Evolutionary conservation across 2,888 invertebrate genomes (phyloP), one percentile per base, ranked within the genome.

Genomic region (Meiosimyza platycephala): DNA sequence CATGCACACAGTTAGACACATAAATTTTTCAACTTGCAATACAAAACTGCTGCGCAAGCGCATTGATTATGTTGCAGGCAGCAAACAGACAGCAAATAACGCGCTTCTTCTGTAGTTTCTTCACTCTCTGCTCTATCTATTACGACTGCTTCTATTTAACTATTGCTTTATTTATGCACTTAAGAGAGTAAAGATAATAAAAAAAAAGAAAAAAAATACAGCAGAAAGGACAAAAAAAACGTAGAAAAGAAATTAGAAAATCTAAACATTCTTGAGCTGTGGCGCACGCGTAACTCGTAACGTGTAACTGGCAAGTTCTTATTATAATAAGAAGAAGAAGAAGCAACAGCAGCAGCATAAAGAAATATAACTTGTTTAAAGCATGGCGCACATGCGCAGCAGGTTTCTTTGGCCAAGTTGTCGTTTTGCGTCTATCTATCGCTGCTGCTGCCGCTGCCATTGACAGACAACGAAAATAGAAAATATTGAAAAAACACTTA

Each of bases 11-110:
- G 9, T 28, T 28, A 40, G 40, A 40, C 40, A 40, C 40, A 40
- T 40, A 40, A 40, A 40, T 40, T 55, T 66, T 40, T 1, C 40
- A 40, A 40, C 40, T 40, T 40, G 66, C 54, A 54, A 54, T 40
- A 54, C 51, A 55, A 69, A 69, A 59, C 69, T 69, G 69, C 69
- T 69, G 69, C 68, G 59, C 57, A 59, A 18, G 65, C 52, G 65
- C 66, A 40, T 9, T 9, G 40, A 66, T 66, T 66, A 66, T 66
- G 66, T 66, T 66, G 52, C 66, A n/a, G 9, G 66, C 22, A 22
- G 33, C 11, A 55, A 57, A 57, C 55, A 40, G 40, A 40, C 40
- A 28, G 57, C 40, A 57, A 57, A 57, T 66, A 54, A 65, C 33
- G 54, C 40, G 40, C 40, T 40, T 6, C 40, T 7, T 6, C 9